Conservation (phyloP, 2,888 invertebrate genomes). For the Drosophila picticornis region DNA sequence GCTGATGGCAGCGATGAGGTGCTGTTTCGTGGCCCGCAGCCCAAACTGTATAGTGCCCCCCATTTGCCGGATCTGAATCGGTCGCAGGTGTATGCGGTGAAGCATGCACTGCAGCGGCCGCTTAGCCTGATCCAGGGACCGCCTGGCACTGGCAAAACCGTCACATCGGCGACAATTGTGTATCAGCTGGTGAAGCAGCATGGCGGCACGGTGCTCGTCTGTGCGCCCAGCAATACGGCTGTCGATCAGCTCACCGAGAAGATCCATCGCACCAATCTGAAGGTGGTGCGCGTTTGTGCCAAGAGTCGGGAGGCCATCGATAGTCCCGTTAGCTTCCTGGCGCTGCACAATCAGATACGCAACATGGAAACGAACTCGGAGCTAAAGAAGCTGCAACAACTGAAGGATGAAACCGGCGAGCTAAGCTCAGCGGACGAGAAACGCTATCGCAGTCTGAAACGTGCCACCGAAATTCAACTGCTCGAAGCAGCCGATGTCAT, state of each 20-base stretch:
- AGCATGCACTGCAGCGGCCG: conserved; percentile 98
- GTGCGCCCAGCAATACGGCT: conserved; percentile 99
- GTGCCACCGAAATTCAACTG: conserved; percentile 95
- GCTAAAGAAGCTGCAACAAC: conserved; percentile 96
- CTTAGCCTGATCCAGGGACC: conserved; percentile 97
- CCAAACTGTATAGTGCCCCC: conserved; percentile 98
- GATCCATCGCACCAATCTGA: conserved; percentile 98
- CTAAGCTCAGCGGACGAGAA: conserved; percentile 98
- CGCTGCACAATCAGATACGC: conserved; percentile 98
- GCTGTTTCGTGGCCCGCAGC: conserved; percentile 93
- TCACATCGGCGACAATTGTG: conserved; percentile 99
- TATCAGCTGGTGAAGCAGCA: conserved; percentile 98
- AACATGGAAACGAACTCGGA: conserved; percentile 97
- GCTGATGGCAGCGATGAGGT: conserved; percentile 98
- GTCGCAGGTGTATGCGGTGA: conserved; percentile 98
- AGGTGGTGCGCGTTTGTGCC: conserved; percentile 96
- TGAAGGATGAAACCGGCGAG: conserved; percentile 99
- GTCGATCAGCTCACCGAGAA: conserved; percentile 99
- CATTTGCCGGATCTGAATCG: conserved; percentile 99
- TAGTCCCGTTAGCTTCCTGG: conserved; percentile 97
- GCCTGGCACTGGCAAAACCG: conserved; percentile 98
- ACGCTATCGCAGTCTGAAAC: conserved; percentile 95
- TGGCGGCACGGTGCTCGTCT: conserved; percentile 97
- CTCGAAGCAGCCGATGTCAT: conserved; percentile 99
- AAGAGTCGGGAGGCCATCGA: conserved; percentile 99